Conservation (phyloP, 2,888 invertebrate species). For the Notocelia uddmanniana region DNA sequence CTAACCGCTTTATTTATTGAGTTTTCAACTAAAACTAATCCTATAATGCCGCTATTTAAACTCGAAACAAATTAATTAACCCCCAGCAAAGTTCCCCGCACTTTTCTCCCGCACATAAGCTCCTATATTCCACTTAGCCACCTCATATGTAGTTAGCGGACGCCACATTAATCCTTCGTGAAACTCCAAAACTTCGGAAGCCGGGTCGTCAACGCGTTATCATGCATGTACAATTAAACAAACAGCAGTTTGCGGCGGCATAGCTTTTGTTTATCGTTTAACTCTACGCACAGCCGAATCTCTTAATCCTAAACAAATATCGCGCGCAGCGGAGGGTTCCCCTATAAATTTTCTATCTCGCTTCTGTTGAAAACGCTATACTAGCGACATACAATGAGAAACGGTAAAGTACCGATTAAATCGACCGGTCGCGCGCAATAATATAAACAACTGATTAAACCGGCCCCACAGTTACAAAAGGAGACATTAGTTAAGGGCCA, state of each 20-base stretch:
- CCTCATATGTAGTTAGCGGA: conserved; percentile 57
- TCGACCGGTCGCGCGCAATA: conserved; percentile 78
- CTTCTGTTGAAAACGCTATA: conserved; percentile 61
- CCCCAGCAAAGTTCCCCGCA: conserved; percentile 38
- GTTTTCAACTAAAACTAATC: conserved; percentile 31
- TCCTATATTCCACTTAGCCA: conserved; percentile 56
- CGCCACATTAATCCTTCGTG: conserved; percentile 61
- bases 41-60: conserved; percentile 27
- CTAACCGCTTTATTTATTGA: conserved; percentile 10
- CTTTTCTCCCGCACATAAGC: conserved; percentile 49
- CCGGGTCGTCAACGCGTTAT: conserved; percentile 72
- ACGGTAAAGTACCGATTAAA: conserved; percentile 82
- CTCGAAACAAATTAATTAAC: conserved; percentile 33
- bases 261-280: conserved; percentile 80
- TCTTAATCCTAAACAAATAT: conserved; percentile 84
- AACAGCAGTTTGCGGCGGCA: conserved; percentile 77
- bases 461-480: conserved; percentile 79
- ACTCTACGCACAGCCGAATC: conserved; percentile 73
- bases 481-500: conserved; percentile 81
- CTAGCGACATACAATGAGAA: conserved; percentile 75
- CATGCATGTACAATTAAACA: conserved; percentile 80
- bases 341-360: conserved; percentile 67
- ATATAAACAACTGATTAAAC: conserved; percentile 84
- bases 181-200: conserved; percentile 61
- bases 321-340: conserved; percentile 56